Percentiles rank a stretch among this genome's conserved stretches.
These are phyloP conservation scores for Nothocercus julius DNA, from an alignment of 2,113 vertebrate species.

Conservation along the genomic window DNA sequence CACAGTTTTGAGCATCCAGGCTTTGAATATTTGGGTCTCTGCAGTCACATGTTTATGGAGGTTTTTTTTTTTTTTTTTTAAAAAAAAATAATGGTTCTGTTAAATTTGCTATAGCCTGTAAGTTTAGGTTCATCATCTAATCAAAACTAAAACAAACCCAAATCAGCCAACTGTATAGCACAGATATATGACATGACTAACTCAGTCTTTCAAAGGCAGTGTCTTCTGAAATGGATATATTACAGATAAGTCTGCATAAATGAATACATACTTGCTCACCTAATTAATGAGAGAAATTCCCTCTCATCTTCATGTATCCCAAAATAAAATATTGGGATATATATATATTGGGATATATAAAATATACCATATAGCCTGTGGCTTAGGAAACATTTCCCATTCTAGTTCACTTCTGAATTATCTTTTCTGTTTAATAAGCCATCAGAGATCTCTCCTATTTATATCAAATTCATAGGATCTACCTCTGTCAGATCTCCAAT, in stretches of 20 bases:
- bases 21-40: fast-evolving
- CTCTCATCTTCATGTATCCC: not conserved
- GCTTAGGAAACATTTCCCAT: not conserved
- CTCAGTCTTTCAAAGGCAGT: not conserved
- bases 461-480: not conserved
- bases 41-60: not conserved
- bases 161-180: not conserved
- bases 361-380: not conserved
- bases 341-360: not conserved
- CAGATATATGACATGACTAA: not conserved
- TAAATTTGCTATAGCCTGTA: not conserved
- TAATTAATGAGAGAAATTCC: fast-evolving
- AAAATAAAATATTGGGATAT: not conserved
- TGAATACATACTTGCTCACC: fast-evolving
- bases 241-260: not conserved
- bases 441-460: not conserved
- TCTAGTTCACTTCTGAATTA: not conserved
- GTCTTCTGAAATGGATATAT: not conserved
- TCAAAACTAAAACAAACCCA: not conserved
- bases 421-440: not conserved
- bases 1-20: not conserved
- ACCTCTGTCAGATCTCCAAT: not conserved
- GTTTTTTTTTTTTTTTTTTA: too few species aligned
- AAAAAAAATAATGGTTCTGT: not conserved
- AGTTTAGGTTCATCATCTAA: not conserved